These are phyloP conservation scores for Oceanites oceanicus DNA, from an alignment of 2,113 vertebrate genomes.

Conservation along the genomic window DNA sequence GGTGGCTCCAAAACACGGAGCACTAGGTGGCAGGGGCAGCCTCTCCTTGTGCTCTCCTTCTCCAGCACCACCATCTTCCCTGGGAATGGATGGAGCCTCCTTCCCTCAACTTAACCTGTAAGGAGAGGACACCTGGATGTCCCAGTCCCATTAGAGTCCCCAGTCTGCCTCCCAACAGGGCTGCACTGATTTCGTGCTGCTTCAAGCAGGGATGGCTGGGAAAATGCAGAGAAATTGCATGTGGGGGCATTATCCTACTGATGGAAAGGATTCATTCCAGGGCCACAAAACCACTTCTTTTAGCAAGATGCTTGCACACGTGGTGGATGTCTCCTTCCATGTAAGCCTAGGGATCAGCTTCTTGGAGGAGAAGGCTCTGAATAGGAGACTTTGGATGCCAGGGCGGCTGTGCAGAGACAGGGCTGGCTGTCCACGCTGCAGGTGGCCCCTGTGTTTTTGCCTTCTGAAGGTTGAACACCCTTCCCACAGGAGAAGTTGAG, in stretches of 20 bases:
- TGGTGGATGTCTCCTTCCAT: neutral
- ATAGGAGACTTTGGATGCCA: neutral
- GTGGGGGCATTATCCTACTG: neutral
- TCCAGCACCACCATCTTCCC: neutral
- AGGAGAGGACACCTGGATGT: neutral
- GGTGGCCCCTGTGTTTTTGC: neutral
- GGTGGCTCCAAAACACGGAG: neutral
- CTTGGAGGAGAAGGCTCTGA: neutral
- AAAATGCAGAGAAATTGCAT: neutral
- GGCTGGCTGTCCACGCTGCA: neutral
- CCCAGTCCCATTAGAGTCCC: neutral
- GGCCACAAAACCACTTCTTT: neutral
- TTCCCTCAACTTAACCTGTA: neutral
- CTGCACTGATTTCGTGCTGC: neutral
- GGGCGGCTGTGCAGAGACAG: neutral
- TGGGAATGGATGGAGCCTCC: neutral
- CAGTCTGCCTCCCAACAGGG: neutral
- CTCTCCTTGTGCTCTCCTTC: neutral
- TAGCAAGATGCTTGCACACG: neutral
- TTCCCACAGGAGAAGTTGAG: neutral
- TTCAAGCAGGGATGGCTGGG: neutral
- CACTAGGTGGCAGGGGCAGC: neutral
- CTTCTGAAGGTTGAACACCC: neutral
- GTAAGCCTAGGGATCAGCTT: neutral
- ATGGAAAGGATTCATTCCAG: neutral